Evolutionary conservation across 92 coral and sea anemone genomes (phyloP).

Genomic region (Pocillopora grandis): DNA sequence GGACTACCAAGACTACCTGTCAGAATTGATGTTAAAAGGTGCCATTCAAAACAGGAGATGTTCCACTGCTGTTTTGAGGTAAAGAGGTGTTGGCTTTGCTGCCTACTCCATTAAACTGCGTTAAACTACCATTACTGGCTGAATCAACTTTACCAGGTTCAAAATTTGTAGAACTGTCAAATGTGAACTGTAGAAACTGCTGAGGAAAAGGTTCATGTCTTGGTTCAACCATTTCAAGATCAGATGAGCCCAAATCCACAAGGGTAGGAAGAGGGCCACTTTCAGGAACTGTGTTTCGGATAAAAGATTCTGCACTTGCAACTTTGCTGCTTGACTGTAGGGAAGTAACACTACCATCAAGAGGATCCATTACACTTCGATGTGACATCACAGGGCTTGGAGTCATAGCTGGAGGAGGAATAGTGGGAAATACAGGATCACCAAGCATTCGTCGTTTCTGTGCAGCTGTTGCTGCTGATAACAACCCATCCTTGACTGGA

Average conservation of each 20-base stretch:
- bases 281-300: conserved; percentile 27
- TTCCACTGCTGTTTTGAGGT: conserved; percentile 16
- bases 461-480: conserved; percentile 17
- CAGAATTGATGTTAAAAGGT: background rate
- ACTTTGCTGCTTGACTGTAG: conserved; percentile 60
- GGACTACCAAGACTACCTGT: background rate
- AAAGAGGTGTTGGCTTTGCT: conserved; percentile 24
- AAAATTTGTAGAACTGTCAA: conserved; percentile 66
- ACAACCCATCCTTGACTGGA: conserved; percentile 20
- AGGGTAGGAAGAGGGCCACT: conserved; percentile 36
- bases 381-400: conserved; percentile 67
- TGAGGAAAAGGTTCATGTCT: conserved; percentile 79
- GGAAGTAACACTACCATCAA: conserved; percentile 58
- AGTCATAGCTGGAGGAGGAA: conserved; percentile 72
- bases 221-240: conserved; percentile 65
- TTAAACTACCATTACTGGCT: conserved; percentile 34
- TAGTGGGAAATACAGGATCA: conserved; percentile 68
- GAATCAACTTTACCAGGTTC: conserved; percentile 49
- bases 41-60: conserved; percentile 26
- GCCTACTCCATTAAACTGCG: conserved; percentile 19
- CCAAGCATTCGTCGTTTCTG: conserved; percentile 45
- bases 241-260: conserved; percentile 55
- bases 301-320: conserved; percentile 51
- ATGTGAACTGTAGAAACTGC: conserved; percentile 81
- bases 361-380: conserved; percentile 43